Base-by-base conservation (phyloP, 2,113 vertebrate genomes). In the Megalops atlanticus region DNA sequence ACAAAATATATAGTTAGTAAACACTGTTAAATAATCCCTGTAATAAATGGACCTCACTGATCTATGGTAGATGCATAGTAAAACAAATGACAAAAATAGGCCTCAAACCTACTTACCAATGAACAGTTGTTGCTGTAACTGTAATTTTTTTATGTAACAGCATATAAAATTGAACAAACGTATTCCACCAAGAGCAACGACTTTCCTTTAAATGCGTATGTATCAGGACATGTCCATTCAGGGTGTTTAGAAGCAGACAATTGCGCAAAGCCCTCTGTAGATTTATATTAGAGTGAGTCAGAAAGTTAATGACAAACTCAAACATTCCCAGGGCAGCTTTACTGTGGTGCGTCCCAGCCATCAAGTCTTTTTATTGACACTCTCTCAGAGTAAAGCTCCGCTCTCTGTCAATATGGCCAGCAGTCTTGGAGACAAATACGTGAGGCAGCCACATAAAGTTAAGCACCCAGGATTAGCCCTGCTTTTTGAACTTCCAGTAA, bases 401-500 rank as follows among this genome's bases (percentile, higher is more conserved):
- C 86, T 92, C 90, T 92, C 88, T 92, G 92, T 92, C 89, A 91
- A 83, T 6, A 80, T 89, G 88, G 91, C 86, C 86, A 83, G 89
- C 89, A 84, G 89, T 52, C 84, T 89, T 86, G 86, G 86, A 94
- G 90, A 92, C 91, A 91, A 90, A 88, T 90, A 85, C 90, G 88
- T 84, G 78, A 92, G 91, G 87, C 89, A 89, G 88, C 90, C 88
- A 89, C 89, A 91, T 88, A 91, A 89, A 90, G 90, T 92, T 91
- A 91, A 93, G 91, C 92, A 90, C 89, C 90, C 89, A 89, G 91
- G 91, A 92, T 93, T 92, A 93, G 89, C 89, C 87, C 87, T 82
- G 88, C 88, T 90, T 92, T 92, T 93, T 91, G 89, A 92, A 92
- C 90, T 92, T 91, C 92, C 89, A 91, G 89, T 92, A 94, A 94